Conservation (phyloP, 2,113 vertebrate genomes). For the Muscicapa adusta region DNA sequence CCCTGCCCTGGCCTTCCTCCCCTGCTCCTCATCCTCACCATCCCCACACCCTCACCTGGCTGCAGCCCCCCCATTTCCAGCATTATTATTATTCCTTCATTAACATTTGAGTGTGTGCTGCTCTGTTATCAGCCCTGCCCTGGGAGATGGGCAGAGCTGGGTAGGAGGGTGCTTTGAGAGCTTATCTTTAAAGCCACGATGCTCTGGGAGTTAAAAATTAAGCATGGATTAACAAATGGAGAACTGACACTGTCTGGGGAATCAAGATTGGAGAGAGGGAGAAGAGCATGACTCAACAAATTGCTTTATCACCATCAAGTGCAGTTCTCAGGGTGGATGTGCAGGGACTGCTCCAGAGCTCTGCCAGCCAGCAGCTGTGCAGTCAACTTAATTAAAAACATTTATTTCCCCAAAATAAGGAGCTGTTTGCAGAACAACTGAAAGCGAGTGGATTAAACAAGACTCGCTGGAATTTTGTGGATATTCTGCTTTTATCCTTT, state of each 20-base stretch:
- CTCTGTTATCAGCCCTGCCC: not conserved
- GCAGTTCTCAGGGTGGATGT: not conserved
- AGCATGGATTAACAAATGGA: conserved; percentile 41
- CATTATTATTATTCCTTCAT: not conserved
- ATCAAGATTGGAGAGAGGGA: conserved; percentile 1
- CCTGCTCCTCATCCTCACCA: not conserved
- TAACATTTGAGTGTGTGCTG: not conserved
- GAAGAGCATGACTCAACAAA: conserved; percentile 37
- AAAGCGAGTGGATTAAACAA: not conserved
- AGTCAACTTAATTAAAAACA: not conserved
- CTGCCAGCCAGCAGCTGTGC: not conserved
- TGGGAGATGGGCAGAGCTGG: not conserved
- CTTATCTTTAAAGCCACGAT: conserved; percentile 39
- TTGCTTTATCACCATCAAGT: not conserved
- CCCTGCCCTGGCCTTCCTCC: not conserved
- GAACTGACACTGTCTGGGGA: conserved; percentile 11
- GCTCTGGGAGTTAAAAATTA: conserved; percentile 51
- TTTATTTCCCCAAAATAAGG: not conserved
- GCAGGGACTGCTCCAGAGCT: not conserved
- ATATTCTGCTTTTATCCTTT: not conserved
- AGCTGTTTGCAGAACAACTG: not conserved
- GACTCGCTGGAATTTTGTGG: not conserved
- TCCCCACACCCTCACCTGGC: not conserved
- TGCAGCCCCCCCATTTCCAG: not conserved
- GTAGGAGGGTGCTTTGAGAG: conserved; percentile 27